Conservation (phyloP, 1,140 invertebrate species). For the Laupala kohalensis region DNA sequence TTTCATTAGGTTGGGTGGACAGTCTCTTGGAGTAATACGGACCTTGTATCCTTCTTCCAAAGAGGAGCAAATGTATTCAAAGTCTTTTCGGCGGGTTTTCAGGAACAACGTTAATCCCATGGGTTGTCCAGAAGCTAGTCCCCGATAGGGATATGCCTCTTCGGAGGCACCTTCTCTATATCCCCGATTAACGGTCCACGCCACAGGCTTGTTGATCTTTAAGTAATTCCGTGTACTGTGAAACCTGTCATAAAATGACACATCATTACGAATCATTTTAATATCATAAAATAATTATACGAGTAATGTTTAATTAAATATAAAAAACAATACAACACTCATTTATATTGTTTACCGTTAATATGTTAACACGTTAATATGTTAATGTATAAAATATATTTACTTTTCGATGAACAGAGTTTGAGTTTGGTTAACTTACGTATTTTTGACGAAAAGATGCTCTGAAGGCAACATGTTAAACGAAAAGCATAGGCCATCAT, state of each 20-base stretch:
- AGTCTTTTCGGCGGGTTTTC: background rate
- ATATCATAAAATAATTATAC: background rate
- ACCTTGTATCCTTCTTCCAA: background rate
- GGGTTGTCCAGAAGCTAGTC: background rate
- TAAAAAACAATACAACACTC: background rate
- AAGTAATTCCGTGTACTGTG: background rate
- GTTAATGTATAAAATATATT: background rate
- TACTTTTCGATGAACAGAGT: background rate
- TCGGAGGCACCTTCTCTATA: background rate
- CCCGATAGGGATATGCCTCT: background rate
- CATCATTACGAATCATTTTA: background rate
- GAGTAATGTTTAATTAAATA: background rate
- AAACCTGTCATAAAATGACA: background rate
- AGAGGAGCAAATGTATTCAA: background rate
- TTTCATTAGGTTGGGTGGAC: too few species aligned
- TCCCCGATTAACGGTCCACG: background rate
- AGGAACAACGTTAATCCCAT: background rate
- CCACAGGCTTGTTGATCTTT: background rate
- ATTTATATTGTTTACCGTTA: background rate
- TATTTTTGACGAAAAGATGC: background rate
- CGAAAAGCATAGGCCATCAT: conserved; percentile 12
- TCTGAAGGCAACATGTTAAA: conserved; percentile 11
- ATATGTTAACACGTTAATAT: background rate
- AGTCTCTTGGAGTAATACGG: background rate
- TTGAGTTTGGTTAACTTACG: conserved; percentile 6